These are phyloP conservation scores for Zaprionus vittiger DNA, from an alignment of 1,140 invertebrate species.

Conservation along the genomic window DNA sequence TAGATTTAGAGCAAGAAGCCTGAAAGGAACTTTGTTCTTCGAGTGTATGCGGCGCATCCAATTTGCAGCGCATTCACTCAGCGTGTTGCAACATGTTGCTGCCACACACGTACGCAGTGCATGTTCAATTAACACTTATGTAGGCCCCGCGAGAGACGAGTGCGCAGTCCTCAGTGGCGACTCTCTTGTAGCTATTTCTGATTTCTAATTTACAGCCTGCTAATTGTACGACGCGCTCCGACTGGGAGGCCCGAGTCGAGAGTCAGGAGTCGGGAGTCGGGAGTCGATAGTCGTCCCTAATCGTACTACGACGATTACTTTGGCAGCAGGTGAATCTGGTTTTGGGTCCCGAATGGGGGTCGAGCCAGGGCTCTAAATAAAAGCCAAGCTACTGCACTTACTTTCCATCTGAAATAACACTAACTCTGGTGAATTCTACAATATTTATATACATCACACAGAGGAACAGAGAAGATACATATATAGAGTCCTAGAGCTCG, in stretches of 20 bases:
- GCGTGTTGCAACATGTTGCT: constrained; percentile 27
- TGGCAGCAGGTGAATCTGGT: constrained; percentile 29
- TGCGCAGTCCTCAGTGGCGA: neutral
- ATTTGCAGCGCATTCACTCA: constrained; percentile 4
- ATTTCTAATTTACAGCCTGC: constrained; percentile 74
- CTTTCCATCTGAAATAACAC: neutral
- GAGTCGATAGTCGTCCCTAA: constrained; percentile 26
- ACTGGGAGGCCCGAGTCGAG: constrained; percentile 13
- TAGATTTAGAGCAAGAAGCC: neutral
- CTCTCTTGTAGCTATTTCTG: constrained; percentile 46
- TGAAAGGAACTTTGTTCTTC: neutral
- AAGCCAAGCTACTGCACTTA: neutral
- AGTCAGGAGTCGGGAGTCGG: neutral
- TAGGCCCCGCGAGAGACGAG: constrained; percentile 23
- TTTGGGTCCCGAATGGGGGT: neutral
- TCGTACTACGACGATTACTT: constrained; percentile 20
- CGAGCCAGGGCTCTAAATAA: neutral
- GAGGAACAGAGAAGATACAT: neutral
- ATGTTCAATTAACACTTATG: constrained; percentile 79
- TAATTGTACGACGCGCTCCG: constrained; percentile 65
- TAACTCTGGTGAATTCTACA: neutral
- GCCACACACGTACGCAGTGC: constrained; percentile 43
- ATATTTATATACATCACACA: neutral
- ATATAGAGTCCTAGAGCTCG: neutral
- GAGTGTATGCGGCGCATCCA: constrained; percentile 1